Evolutionary conservation across 2,797 vertebrate genomes (phyloP).

Genomic region (Tenualosa thibaudeaui): DNA sequence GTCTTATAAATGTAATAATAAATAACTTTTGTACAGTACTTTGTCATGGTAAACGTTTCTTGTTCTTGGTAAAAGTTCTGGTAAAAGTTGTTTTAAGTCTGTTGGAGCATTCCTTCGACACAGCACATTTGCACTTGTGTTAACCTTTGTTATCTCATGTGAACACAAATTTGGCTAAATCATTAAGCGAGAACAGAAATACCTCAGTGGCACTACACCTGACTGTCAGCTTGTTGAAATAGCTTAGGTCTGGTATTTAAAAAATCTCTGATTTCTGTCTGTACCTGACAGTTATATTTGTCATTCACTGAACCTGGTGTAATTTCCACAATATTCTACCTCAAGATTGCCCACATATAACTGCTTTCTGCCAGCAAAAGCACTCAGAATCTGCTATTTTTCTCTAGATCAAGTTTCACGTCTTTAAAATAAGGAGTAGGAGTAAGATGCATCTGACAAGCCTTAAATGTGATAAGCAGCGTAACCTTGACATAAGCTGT

Average conservation of each 20-base stretch:
- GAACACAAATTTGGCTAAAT: neutral
- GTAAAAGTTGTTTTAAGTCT: no score
- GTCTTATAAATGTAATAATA: constrained; percentile 7
- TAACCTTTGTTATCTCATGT: neutral
- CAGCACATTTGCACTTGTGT: neutral
- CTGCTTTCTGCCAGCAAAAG: neutral
- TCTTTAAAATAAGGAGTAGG: neutral
- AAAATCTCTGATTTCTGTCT: neutral
- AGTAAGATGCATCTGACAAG: neutral
- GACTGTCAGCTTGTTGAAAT: neutral
- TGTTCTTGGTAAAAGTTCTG: no score
- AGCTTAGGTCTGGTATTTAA: neutral
- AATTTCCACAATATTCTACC: neutral
- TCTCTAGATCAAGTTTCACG: neutral
- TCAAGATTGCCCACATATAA: neutral
- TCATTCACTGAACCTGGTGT: neutral
- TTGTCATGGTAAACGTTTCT: neutral
- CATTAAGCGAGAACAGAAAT: neutral
- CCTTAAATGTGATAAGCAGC: neutral
- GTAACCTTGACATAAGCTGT: neutral
- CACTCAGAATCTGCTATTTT: neutral
- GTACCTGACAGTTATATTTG: neutral
- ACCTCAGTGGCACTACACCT: neutral
- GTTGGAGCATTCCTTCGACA: neutral
- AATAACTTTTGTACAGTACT: neutral